Conservation (phyloP, 2,113 vertebrate genomes). For the Zeus faber region DNA sequence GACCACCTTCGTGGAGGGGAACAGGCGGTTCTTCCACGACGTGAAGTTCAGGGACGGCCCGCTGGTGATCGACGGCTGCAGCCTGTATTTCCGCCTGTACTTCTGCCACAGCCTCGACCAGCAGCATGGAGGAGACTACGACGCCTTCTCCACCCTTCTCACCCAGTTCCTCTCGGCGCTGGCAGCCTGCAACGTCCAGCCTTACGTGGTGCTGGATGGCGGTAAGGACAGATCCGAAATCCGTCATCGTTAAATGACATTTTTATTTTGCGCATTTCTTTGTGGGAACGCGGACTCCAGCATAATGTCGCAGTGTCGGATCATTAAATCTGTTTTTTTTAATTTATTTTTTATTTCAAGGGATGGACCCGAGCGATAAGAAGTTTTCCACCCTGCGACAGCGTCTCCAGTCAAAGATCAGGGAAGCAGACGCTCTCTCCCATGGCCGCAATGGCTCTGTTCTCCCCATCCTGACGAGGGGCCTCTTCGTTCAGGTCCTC, state of each 20-base stretch:
- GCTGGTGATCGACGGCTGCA: constrained; percentile 87
- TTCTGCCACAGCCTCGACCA: constrained; percentile 79
- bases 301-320: no score
- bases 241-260: no score
- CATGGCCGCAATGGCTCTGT: constrained; percentile 73
- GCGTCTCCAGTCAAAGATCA: constrained; percentile 81
- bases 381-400: constrained; percentile 82
- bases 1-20: constrained; percentile 81
- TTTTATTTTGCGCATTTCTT: no score
- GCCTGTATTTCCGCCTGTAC: constrained; percentile 84
- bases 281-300: no score
- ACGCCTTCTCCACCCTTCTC: constrained; percentile 70
- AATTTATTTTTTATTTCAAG: no score
- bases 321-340: no score
- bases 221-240: no score
- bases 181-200: constrained; percentile 75
- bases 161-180: constrained; percentile 79
- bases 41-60: constrained; percentile 80
- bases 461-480: constrained; percentile 80
- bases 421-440: constrained; percentile 74
- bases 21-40: constrained; percentile 77
- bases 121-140: constrained; percentile 87
- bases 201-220: constrained; percentile 90
- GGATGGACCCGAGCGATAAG: constrained; percentile 84
- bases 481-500: constrained; percentile 85